phyloP scores from a whole-genome alignment of 2,888 invertebrate genomes.

The Rhimphoctona megacephalus region DNA sequence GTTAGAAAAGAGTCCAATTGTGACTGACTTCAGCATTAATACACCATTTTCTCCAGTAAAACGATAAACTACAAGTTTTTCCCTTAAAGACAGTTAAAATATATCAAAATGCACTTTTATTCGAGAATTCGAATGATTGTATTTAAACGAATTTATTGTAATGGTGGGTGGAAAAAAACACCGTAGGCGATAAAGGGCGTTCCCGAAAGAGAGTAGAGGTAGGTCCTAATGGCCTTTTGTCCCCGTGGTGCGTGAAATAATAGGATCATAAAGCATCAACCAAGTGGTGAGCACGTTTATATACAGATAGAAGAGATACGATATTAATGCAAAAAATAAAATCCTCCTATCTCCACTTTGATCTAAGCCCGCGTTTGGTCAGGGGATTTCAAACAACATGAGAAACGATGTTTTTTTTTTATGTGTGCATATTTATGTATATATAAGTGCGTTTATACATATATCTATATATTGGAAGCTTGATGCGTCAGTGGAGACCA shows the following conservation, averaged over 20 bases:
- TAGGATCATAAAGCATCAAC: constrained; percentile 73
- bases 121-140: constrained; percentile 28
- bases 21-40: not conserved
- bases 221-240: constrained; percentile 63
- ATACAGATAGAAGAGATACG: constrained; percentile 63
- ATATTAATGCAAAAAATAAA: constrained; percentile 66
- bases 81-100: not conserved
- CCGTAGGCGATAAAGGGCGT: constrained; percentile 71
- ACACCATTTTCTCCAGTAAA: not conserved
- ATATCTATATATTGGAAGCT: not conserved
- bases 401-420: not conserved
- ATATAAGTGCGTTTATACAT: not conserved
- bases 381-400: constrained; percentile 2
- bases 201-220: constrained; percentile 56
- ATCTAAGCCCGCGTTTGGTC: constrained; percentile 51
- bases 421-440: not conserved
- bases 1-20: not conserved
- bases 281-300: constrained; percentile 43
- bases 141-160: constrained; percentile 44
- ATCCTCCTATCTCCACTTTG: constrained; percentile 49
- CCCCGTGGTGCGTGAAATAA: constrained; percentile 72
- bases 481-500: constrained; percentile 17
- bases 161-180: constrained; percentile 71
- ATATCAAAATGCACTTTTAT: not conserved
- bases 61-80: not conserved